Evolutionary conservation across 64 coral and sea anemone genomes (phyloP).

Genomic region (Cladopsammia gracilis): DNA sequence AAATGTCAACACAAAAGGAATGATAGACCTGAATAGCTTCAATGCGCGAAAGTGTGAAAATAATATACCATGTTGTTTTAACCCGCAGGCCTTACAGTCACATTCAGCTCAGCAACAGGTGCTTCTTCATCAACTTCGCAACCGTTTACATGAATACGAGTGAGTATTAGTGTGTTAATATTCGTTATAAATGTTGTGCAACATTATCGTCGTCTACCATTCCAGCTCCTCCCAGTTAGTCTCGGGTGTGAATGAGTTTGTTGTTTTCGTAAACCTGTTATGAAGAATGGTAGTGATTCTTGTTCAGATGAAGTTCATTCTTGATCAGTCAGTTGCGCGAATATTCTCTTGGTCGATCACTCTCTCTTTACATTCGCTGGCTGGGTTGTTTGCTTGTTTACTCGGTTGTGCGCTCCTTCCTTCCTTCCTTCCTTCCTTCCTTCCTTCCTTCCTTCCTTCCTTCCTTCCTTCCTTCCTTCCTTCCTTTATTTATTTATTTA

Average conservation of each 20-base stretch:
- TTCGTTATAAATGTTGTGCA: neutral
- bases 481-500: neutral
- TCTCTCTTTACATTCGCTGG: neutral
- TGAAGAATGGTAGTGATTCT: no score
- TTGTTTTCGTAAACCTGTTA: neutral
- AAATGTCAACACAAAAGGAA: no score
- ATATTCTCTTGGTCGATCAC: neutral
- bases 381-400: neutral
- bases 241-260: neutral
- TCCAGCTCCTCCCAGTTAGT: no score
- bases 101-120: constrained; percentile 97
- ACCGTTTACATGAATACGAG: constrained; percentile 87
- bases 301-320: no score
- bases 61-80: neutral
- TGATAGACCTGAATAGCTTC: no score
- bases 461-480: neutral
- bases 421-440: neutral
- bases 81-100: constrained; percentile 78
- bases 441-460: neutral
- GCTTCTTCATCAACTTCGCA: constrained; percentile 90
- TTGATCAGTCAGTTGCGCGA: no score
- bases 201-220: no score
- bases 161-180: constrained; percentile 11
- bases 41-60: neutral
- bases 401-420: neutral